Conservation (phyloP, 2,797 vertebrate species). For the Cyclopterus lumpus region DNA sequence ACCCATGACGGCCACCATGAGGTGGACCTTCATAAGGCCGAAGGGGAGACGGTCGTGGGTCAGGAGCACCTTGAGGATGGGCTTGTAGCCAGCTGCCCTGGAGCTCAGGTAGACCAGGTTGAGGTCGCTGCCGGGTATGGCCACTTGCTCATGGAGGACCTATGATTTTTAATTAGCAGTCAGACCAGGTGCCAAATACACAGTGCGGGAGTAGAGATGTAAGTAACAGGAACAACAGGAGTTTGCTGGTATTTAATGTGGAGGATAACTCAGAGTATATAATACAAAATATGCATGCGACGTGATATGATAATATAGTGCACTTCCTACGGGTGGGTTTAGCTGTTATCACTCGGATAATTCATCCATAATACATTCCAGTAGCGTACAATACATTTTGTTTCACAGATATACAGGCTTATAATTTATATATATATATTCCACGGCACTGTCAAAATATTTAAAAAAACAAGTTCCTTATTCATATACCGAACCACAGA, state of each 20-base stretch:
- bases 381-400: background rate
- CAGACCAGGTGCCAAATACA: slow-evolving; percentile 59
- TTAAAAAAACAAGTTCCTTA: slow-evolving; percentile 17
- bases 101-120: slow-evolving; percentile 97
- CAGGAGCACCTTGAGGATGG: slow-evolving; percentile 97
- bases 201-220: slow-evolving; percentile 39
- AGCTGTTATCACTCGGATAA: background rate
- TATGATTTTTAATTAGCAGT: slow-evolving; percentile 79
- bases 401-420: background rate
- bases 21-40: slow-evolving; percentile 97
- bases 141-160: slow-evolving; percentile 97
- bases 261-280: background rate
- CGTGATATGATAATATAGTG: background rate
- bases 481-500: slow-evolving; percentile 21
- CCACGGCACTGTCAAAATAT: slow-evolving; percentile 10
- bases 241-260: slow-evolving; percentile 27
- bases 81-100: slow-evolving; percentile 95
- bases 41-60: slow-evolving; percentile 93
- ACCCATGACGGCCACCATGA: slow-evolving; percentile 98
- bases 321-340: background rate
- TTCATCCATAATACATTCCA: background rate
- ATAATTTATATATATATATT: background rate
- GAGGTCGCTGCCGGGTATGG: slow-evolving; percentile 95
- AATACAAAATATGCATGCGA: background rate
- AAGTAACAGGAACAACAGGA: slow-evolving; percentile 35